Evolutionary conservation across 2,113 vertebrate species (phyloP), one percentile per base, ranked within the genome.

Genomic region (Leptobrachium leishanense): DNA sequence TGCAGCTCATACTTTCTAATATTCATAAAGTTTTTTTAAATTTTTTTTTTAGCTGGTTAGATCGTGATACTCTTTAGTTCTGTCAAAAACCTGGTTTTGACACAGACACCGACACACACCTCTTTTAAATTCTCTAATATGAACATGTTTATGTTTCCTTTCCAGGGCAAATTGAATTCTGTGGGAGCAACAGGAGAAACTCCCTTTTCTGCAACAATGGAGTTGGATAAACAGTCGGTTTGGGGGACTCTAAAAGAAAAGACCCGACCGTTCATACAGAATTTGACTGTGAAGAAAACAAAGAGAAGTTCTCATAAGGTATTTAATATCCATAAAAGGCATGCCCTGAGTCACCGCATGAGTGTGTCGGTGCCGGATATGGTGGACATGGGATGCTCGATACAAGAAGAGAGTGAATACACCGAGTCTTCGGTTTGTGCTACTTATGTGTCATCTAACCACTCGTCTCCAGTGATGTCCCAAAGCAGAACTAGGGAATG

Each of bases 161-260:
- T 62, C 7, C 65, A 81, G 78, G 53, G 59, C 8, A 68, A 6
- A 40, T n/a, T 73, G 41, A 39, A 15, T 4, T 15, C n/a, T 44
- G 7, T 31, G 10, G 41, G 67, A 0, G 8, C 41, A 20, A 39
- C 40, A 42, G 72, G 83, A 69, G 57, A 72, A 69, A 72, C 79
- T 81, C n/a, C 5, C 6, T 5, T 39, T 44, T 81, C 81, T 59
- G 85, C 75, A 81, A 83, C 62, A 2, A 94, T 94, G 92, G 91
- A 94, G 85, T 85, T 91, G 79, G 92, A 94, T 68, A 94, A 93
- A 67, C 71, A 85, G 0, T 90, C 93, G 0, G 89, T 94, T 2
- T 94, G 93, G 93, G 91, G 83, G 50, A 92, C 93, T 2, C 81
- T 94, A 6, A 93, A 93, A 0, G 86, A 92, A 81, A 88, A 90